These are phyloP conservation scores for Drosophila yooni DNA, from an alignment of 2,888 invertebrate species.

Conservation along the genomic window DNA sequence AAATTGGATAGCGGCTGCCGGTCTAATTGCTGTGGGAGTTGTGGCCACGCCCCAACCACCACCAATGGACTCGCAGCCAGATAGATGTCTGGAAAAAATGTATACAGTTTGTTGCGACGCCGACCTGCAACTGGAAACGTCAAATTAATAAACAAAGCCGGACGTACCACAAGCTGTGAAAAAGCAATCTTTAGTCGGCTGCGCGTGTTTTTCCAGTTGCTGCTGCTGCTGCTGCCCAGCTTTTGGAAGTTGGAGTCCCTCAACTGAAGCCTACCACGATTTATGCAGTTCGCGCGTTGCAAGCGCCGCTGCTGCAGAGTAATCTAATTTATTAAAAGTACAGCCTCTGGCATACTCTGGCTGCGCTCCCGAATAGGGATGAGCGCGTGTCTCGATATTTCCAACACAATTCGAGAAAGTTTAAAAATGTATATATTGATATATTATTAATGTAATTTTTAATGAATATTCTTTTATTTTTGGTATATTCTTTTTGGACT, in stretches of 20 bases:
- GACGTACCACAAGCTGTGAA: conserved; percentile 78
- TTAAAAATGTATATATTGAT: not conserved
- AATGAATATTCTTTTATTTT: not conserved
- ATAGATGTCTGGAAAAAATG: conserved; percentile 39
- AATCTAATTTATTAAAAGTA: conserved; percentile 80
- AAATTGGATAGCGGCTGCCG: conserved; percentile 12
- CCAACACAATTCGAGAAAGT: not conserved
- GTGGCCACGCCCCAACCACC: conserved; percentile 38
- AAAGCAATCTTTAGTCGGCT: conserved; percentile 70
- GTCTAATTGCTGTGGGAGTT: conserved; percentile 60
- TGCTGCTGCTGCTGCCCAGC: conserved; percentile 5
- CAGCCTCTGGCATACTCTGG: conserved; percentile 57
- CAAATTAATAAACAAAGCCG: conserved; percentile 75
- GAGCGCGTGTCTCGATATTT: not conserved
- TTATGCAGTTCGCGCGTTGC: conserved; percentile 73
- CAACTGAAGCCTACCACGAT: conserved; percentile 44
- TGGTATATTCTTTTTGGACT: not conserved
- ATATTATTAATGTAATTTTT: not conserved
- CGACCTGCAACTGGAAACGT: conserved; percentile 67
- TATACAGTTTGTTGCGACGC: conserved; percentile 70
- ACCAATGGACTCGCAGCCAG: not conserved
- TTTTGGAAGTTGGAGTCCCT: conserved; percentile 29
- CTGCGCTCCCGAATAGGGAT: not conserved
- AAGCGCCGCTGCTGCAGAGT: conserved; percentile 61
- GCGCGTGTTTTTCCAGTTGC: conserved; percentile 52